Base-by-base conservation (phyloP, 2,797 vertebrate species). In the Lemur catta region DNA sequence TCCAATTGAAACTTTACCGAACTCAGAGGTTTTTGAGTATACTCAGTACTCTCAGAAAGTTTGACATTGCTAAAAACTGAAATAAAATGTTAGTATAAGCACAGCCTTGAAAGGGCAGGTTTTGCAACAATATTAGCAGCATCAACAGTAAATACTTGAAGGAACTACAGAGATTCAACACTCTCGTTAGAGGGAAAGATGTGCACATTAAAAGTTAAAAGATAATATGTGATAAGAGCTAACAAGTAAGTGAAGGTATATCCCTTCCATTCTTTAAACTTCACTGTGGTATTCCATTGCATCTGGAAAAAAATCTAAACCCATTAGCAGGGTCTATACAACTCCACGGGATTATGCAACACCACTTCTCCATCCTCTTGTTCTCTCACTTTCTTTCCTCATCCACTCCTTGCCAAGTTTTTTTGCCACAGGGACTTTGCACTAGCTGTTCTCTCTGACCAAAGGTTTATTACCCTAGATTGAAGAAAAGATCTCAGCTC, bases 71-170 rank as follows among this genome's bases (percentile, higher is more conserved):
- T 96, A 33, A 97, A 93, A 96, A 61, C 38, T 72, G 24, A 92
- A 91, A 84, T 74, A 79, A 94, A 95, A 28, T 65, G 35, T 90
- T 63, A 87, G 59, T 65, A 69, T 80, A 95, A 95, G 94, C 84
- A 88, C 26, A 90, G 35, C 7, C 35, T 7, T n/a, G 12, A 92
- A 94, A 82, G 71, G 38, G 24, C 33, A 38, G 26, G 3, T 50
- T 65, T 91, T 78, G 28, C 26, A 81, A 76, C 38, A n/a, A 20
- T 18, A 80, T 80, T 93, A 63, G 30, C 9, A 43, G 52, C 12
- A 63, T 41, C 22, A 80, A 59, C 4, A 82, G 55, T 65, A 87
- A 93, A 63, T 46, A 72, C 35, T 67, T 85, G 35, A 85, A 72
- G 43, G 14, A 81, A 41, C 46, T 61, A 38, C 26, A 91, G 75